Evolutionary conservation across 2,797 vertebrate species (phyloP).

Genomic region (Labroides dimidiatus): DNA sequence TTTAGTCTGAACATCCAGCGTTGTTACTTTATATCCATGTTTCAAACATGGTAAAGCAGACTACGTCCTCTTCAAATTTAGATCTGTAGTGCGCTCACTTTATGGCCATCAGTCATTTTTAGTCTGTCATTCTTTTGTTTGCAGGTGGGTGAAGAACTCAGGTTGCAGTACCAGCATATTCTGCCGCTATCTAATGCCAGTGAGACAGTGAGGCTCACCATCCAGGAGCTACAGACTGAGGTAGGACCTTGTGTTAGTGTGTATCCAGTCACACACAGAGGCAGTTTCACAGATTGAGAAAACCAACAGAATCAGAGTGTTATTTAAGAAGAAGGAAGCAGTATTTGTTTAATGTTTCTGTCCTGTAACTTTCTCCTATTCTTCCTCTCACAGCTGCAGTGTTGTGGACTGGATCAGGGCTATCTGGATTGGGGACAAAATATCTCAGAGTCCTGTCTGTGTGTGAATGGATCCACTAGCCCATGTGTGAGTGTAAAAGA

Average conservation of each 20-base stretch:
- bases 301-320: no score
- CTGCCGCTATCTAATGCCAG: conserved; percentile 17
- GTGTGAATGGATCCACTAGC: conserved; percentile 7
- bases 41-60: no score
- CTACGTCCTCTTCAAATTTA: not conserved
- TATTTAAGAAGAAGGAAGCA: no score
- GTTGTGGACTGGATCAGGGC: conserved; percentile 65
- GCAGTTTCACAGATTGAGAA: no score
- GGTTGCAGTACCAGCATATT: not conserved
- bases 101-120: no score
- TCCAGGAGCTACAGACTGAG: not conserved
- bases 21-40: no score
- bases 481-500: conserved; percentile 60
- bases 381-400: conserved; percentile 48
- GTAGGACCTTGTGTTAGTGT: conserved; percentile 41
- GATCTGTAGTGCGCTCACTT: not conserved
- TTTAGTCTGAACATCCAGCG: no score
- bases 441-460: conserved; percentile 65
- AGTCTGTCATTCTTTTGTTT: not conserved
- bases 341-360: no score
- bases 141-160: not conserved
- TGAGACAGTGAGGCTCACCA: no score
- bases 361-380: not conserved
- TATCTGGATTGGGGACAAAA: conserved; percentile 64
- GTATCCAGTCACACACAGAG: not conserved